These are phyloP conservation scores for Labeo calbasu DNA, from an alignment of 2,797 vertebrate species.

Conservation along the genomic window DNA sequence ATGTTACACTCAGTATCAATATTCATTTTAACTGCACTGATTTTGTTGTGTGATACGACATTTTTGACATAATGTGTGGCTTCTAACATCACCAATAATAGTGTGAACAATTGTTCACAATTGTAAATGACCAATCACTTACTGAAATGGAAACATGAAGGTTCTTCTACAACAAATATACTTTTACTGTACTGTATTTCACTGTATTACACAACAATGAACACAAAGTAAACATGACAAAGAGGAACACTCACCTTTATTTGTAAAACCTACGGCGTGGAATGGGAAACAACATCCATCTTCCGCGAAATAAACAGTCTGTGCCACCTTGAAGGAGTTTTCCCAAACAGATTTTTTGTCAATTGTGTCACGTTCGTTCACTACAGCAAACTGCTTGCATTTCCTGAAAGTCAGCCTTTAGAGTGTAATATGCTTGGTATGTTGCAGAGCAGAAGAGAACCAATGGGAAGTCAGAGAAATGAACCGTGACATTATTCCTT, in stretches of 20 bases:
- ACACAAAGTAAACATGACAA: neutral
- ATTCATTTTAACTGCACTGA: too few species aligned
- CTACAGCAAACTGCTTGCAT: neutral
- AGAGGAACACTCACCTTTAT: conserved; percentile 15
- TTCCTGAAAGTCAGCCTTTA: conserved; percentile 17
- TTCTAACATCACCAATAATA: neutral
- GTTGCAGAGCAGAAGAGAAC: conserved; percentile 6
- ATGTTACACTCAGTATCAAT: neutral
- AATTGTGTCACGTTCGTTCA: neutral
- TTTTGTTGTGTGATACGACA: neutral
- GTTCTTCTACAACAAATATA: neutral
- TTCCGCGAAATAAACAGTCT: neutral
- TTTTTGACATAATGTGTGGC: neutral
- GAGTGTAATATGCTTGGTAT: neutral
- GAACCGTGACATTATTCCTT: neutral
- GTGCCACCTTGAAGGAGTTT: neutral
- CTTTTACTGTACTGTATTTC: neutral
- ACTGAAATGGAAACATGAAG: neutral
- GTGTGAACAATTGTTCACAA: neutral
- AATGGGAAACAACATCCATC: neutral
- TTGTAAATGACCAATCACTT: neutral
- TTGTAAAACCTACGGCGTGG: neutral
- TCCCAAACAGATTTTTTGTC: neutral
- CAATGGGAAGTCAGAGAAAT: conserved; percentile 13
- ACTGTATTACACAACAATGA: neutral